Evolutionary conservation across 1,140 invertebrate species (phyloP).

Genomic region (Achatina immaculata): DNA sequence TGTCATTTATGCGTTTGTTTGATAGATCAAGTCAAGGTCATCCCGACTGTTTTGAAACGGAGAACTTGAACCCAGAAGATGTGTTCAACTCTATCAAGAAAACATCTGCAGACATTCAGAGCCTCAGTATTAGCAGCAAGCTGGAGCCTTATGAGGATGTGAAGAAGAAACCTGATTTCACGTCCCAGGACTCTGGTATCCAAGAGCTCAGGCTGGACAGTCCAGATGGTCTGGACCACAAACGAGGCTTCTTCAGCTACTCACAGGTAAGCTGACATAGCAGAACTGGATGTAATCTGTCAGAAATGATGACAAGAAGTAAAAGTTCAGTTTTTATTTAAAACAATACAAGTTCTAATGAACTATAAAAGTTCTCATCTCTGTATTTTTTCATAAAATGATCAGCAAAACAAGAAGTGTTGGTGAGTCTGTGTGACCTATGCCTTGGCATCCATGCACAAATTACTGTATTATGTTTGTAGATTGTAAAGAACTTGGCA

Average conservation of each 20-base stretch:
- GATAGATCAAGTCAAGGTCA: conserved; percentile 50
- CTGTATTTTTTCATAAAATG: no score
- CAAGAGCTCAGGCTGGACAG: conserved; percentile 77
- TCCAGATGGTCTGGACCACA: conserved; percentile 56
- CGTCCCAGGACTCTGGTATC: conserved; percentile 90
- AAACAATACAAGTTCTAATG: no score
- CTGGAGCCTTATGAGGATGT: conserved; percentile 67
- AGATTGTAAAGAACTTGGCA: no score
- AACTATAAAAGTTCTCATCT: no score
- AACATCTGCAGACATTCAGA: conserved; percentile 94
- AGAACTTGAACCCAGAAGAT: conserved; percentile 86
- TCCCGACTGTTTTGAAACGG: conserved; percentile 74
- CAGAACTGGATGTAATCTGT: no score
- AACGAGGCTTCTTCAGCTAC: conserved; percentile 21
- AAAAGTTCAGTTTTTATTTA: no score
- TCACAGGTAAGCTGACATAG: conserved; percentile 9
- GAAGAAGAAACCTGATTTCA: conserved; percentile 79
- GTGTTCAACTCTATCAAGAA: conserved; percentile 85
- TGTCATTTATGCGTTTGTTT: no score
- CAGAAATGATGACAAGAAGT: no score
- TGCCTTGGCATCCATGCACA: no score
- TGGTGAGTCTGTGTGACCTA: no score
- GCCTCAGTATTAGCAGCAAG: conserved; percentile 81
- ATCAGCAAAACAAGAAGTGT: no score
- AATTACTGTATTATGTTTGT: no score